Conservation (phyloP, 2,888 invertebrate species). For the Lithophane semibrunnea region DNA sequence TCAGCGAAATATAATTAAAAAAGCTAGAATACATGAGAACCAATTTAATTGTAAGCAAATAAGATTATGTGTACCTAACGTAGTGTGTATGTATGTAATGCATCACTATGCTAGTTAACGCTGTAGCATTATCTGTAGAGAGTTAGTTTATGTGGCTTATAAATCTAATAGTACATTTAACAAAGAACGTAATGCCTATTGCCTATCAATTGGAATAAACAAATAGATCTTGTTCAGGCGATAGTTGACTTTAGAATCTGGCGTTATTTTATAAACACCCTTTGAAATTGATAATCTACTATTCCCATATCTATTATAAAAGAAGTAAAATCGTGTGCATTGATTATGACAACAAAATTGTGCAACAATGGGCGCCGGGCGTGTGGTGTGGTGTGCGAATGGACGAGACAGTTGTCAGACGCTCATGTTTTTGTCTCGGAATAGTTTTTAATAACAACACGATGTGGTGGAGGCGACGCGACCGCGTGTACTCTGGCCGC, state of each 20-base stretch:
- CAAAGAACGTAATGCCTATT: slow-evolving; percentile 7
- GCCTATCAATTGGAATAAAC: not conserved
- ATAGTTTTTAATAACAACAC: slow-evolving; percentile 72
- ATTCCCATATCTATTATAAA: slow-evolving; percentile 6
- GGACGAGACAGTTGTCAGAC: slow-evolving; percentile 75
- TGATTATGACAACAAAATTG: slow-evolving; percentile 31
- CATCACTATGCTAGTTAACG: slow-evolving; percentile 12
- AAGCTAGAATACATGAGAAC: not conserved
- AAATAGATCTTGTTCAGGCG: slow-evolving; percentile 14
- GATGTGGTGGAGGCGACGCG: slow-evolving; percentile 67
- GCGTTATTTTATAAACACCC: slow-evolving; percentile 28
- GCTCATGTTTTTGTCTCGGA: slow-evolving; percentile 70
- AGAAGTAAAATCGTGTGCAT: slow-evolving; percentile 28
- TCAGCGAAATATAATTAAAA: not conserved
- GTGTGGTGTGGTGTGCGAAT: slow-evolving; percentile 37
- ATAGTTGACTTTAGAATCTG: slow-evolving; percentile 15
- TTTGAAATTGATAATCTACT: slow-evolving; percentile 13
- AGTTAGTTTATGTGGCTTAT: slow-evolving; percentile 1
- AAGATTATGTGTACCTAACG: not conserved
- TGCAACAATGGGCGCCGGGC: slow-evolving; percentile 47
- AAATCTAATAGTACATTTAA: slow-evolving; percentile 11
- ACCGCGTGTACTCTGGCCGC: slow-evolving; percentile 72
- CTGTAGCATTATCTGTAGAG: slow-evolving; percentile 5
- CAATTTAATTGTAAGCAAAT: slow-evolving; percentile 9
- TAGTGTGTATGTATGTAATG: slow-evolving; percentile 13